Base-by-base conservation (phyloP, 2,113 vertebrate species). In the Eleginops maclovinus region DNA sequence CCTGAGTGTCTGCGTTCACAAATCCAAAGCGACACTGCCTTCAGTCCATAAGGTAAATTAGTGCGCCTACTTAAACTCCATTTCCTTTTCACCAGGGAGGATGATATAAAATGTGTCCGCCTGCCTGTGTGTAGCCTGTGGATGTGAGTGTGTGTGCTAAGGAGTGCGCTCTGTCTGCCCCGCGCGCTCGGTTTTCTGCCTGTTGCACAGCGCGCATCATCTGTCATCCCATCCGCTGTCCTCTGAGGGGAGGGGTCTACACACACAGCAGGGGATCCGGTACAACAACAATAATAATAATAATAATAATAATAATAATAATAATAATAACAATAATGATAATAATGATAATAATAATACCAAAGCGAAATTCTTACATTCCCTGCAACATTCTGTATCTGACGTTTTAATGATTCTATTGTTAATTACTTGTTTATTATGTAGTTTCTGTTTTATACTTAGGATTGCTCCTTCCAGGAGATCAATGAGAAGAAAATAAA, bases 231-330 rank as follows among this genome's bases (percentile, higher is more conserved):
- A 56, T 28, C 61, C 47, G 44, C 70, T 81, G 76, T 75, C 59
- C 76, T 71, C 62, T 41, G 60, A 72, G 41, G 85, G 89, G 89
- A 87, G 89, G 82, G 77, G 82, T 84, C 72, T 75, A 59, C 54
- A n/a, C 40, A 24, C 66, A 49, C 24, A 24, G 40, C 17, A 3
- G 13, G 31, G 31, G 31, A 36, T 36, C 5, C 31, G 31, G 8
- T 4, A 22, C 21, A 16, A 53, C 31, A 31, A 22, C n/a, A 58
- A 13, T 17, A 24, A 8, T 21, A 65, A 22, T 36, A 49, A 41
- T n/a, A n/a, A 50, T 26, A 9, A 28, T 24, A 11, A 15, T 14
- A 54, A 16, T 1, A 14, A n/a, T 12, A 19, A 19, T 26, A 15
- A n/a, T 17, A 13, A 60, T 49, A 12, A 49, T 36, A 49, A 5